A percentile compares a stretch with the other conserved stretches of the same genome.
These are phyloP conservation scores for Netelia inedita DNA, from an alignment of 2,888 invertebrate genomes.

Conservation along the genomic window DNA sequence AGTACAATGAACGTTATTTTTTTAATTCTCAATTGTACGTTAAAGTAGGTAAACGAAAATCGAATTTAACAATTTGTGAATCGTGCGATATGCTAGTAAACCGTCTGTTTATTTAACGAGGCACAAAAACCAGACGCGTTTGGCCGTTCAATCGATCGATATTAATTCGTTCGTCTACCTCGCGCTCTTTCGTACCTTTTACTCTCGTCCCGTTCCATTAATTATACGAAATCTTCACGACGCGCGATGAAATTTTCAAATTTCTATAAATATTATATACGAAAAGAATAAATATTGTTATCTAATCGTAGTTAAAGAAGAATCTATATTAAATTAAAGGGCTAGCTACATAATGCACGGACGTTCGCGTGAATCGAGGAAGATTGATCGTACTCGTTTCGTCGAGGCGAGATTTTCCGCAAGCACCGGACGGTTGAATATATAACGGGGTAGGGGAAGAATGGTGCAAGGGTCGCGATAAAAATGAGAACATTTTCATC, in stretches of 20 bases:
- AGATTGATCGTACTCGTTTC: not conserved
- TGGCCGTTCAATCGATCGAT: conserved; percentile 34
- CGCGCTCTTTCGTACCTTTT: conserved; percentile 4
- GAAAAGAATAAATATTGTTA: no score
- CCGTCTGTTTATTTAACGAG: conserved; percentile 9
- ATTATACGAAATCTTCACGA: not conserved
- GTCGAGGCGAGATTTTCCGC: not conserved
- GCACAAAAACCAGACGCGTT: conserved; percentile 28
- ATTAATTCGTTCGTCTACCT: conserved; percentile 39
- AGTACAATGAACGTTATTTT: not conserved
- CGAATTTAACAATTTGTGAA: not conserved
- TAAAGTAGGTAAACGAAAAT: not conserved
- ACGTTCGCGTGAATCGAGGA: not conserved
- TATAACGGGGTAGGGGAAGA: not conserved
- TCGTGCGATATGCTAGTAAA: conserved; percentile 6
- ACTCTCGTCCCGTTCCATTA: conserved; percentile 10
- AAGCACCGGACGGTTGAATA: not conserved
- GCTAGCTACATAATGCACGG: no score
- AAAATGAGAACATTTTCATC: conserved; percentile 21
- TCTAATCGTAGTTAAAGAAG: no score
- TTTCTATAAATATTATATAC: no score
- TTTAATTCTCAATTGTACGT: not conserved
- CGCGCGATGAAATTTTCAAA: no score
- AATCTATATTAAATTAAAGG: no score
- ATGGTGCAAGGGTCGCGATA: conserved; percentile 11